These are phyloP conservation scores for Pelobates cultripes DNA, from an alignment of 2,797 vertebrate genomes.

Conservation along the genomic window DNA sequence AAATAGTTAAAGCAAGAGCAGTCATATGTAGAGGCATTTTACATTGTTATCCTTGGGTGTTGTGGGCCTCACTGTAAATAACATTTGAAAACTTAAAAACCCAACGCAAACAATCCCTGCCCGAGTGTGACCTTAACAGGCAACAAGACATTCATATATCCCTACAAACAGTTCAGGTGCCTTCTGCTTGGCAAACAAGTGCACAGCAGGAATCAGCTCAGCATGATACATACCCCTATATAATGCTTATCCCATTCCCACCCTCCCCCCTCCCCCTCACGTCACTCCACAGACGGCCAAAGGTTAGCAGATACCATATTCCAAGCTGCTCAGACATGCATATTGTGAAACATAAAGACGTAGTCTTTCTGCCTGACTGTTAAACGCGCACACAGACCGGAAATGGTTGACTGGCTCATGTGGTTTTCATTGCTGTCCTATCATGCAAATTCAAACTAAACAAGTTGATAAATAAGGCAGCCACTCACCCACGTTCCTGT, in stretches of 20 bases:
- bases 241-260: conserved; percentile 69
- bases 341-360: conserved; percentile 92
- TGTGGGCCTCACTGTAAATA: no score
- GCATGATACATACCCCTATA: conserved; percentile 74
- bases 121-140: conserved; percentile 50
- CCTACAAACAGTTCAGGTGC: conserved; percentile 53
- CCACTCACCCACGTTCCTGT: conserved; percentile 19
- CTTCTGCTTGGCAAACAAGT: conserved; percentile 74
- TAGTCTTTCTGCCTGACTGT: conserved; percentile 61
- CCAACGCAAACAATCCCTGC: conserved; percentile 47
- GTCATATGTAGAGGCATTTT: no score
- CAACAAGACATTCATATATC: conserved; percentile 38
- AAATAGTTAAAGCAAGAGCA: no score
- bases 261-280: conserved; percentile 65
- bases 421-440: conserved; percentile 57
- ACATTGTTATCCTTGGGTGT: no score
- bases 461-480: conserved; percentile 52
- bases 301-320: conserved; percentile 83
- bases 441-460: conserved; percentile 54
- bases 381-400: conserved; percentile 49
- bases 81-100: conserved; percentile 3
- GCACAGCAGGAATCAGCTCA: conserved; percentile 99
- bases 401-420: conserved; percentile 52
- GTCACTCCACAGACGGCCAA: conserved; percentile 83
- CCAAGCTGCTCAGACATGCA: conserved; percentile 89